Base-by-base conservation (phyloP, 1,140 invertebrate species). In the Reticulitermes speratus region DNA sequence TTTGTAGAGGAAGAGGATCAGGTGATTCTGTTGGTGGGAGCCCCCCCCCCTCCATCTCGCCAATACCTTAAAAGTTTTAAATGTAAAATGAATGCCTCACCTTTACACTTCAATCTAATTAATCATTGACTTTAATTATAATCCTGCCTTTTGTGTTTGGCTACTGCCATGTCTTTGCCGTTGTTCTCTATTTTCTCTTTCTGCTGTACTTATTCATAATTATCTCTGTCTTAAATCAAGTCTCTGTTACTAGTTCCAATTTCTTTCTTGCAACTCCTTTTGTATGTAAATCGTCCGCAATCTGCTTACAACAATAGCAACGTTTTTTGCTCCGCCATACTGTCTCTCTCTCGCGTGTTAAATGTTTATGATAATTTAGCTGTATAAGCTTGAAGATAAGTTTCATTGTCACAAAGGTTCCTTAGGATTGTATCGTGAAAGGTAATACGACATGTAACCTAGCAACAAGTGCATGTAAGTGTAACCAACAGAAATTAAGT, bases 91-190 rank as follows among this genome's bases (percentile, higher is more conserved):
- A 6, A n/a, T 30, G 65, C 16, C n/a, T 75, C 65, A 75, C 65
- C 65, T 75, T 75, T 75, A 75, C 65, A 75, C 65, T 75, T 75
- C 65, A 75, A 75, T 14, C n/a, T 75, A 75, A 75, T 75, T 75
- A 75, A 75, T 75, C 65, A 75, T 9, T 75, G 65, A 30, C 65
- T 75, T 75, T 75, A 75, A 75, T 75, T 75, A 75, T 75, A 75
- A 75, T n/a, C 25, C n/a, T 75, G n/a, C 65, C 65, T 75, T 75
- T 75, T 75, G 65, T 75, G 65, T 75, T 75, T 75, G n/a, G 65
- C n/a, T 75, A 30, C 65, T 75, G n/a, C 65, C 65, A 75, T 75
- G 65, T 75, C 65, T 30, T 30, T 75, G 65, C 65, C 25, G n/a
- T n/a, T 30, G 65, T 75, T 75, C n/a, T 75, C 16, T 30, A 25